A percentile compares a stretch with the other conserved stretches of the same genome.
These are phyloP conservation scores for Ceratina australensis DNA, from an alignment of 1,140 invertebrate genomes.

Conservation along the genomic window DNA sequence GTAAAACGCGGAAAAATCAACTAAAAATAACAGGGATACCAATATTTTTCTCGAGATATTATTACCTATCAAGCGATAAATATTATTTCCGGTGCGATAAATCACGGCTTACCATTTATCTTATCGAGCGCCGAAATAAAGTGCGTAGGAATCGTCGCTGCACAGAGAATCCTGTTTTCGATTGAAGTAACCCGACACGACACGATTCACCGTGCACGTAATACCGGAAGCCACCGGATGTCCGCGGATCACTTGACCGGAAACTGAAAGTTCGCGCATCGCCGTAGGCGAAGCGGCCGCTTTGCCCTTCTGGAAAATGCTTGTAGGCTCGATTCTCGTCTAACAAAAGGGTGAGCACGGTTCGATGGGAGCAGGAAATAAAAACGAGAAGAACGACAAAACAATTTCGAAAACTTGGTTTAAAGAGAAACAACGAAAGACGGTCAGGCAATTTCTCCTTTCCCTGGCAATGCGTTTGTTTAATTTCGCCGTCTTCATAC, in stretches of 20 bases:
- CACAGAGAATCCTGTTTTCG: background rate
- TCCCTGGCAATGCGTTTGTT: background rate
- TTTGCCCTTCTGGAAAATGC: constrained; percentile 22
- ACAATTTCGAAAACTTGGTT: background rate
- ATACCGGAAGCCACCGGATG: constrained; percentile 66
- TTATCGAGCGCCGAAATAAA: constrained; percentile 39
- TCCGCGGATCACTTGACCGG: constrained; percentile 76
- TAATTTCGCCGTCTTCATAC: background rate
- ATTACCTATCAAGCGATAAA: constrained; percentile 18
- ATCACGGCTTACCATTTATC: constrained; percentile 13
- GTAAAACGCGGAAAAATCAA: background rate
- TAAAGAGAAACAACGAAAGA: background rate
- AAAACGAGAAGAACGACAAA: background rate
- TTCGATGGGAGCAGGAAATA: background rate
- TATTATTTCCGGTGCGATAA: constrained; percentile 34
- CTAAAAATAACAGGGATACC: constrained; percentile 11
- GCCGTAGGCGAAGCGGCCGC: constrained; percentile 63
- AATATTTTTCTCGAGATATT: constrained; percentile 23
- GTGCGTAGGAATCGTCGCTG: background rate
- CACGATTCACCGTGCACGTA: constrained; percentile 44
- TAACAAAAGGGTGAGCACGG: background rate
- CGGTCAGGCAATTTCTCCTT: background rate
- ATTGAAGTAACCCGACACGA: constrained; percentile 29
- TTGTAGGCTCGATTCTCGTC: background rate
- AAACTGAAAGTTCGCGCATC: constrained; percentile 74